phyloP scores from a whole-genome alignment of 2,888 invertebrate genomes.

The Sepiola atlantica region DNA sequence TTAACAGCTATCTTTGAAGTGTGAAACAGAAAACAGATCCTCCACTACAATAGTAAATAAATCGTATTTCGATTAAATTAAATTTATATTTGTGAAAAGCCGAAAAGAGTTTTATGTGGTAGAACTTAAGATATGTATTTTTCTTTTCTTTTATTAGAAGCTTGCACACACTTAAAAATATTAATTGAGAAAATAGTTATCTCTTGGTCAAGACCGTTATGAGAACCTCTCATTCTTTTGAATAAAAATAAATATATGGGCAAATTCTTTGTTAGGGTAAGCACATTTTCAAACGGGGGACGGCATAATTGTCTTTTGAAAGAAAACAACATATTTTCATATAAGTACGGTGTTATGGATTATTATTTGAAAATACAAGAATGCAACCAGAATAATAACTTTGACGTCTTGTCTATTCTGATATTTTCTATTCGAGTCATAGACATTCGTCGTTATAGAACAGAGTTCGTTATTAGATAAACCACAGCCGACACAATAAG shows the following conservation, averaged over 20 bases:
- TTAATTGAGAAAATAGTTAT: constrained; percentile 32
- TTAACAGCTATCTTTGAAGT: not conserved
- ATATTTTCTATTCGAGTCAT: not conserved
- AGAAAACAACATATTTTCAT: too few species aligned
- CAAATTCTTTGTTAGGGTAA: not conserved
- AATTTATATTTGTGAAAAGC: not conserved
- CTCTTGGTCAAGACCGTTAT: not conserved
- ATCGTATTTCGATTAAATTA: not conserved
- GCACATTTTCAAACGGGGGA: not conserved
- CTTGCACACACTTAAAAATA: not conserved
- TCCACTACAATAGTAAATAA: not conserved
- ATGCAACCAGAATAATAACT: not conserved
- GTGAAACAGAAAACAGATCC: not conserved
- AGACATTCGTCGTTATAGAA: not conserved
- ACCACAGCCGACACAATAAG: not conserved
- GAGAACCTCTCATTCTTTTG: not conserved
- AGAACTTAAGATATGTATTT: not conserved
- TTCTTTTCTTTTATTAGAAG: not conserved
- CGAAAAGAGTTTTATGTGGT: not conserved
- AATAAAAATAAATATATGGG: not conserved
- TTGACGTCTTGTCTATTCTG: not conserved
- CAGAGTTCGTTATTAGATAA: not conserved
- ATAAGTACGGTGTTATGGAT: not conserved
- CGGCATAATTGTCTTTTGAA: not conserved
- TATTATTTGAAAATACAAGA: not conserved